These are phyloP conservation scores for Agapornis canus DNA, from an alignment of 2,797 vertebrate genomes.

Conservation along the genomic window DNA sequence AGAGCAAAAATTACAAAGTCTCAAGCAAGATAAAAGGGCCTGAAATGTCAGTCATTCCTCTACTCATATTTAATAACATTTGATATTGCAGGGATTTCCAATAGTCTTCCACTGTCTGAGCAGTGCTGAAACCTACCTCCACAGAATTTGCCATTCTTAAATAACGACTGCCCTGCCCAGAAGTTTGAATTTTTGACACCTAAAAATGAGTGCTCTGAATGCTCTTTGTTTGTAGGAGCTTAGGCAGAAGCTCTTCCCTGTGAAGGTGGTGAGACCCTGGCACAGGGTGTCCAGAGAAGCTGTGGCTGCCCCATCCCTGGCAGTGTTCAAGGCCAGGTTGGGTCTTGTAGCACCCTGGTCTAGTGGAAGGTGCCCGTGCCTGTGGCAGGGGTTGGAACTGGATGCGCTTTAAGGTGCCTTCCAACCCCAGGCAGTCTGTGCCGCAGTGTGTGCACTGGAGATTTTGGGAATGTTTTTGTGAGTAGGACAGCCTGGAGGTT, in stretches of 20 bases:
- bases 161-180: neutral
- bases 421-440: neutral
- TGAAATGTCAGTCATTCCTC: neutral
- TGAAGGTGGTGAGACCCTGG: neutral
- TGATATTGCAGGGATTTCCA: neutral
- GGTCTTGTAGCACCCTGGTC: neutral
- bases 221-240: neutral
- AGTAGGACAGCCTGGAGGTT: neutral
- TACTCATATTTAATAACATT: neutral
- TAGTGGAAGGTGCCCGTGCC: neutral
- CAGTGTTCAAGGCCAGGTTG: neutral
- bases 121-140: neutral
- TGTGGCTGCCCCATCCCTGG: neutral
- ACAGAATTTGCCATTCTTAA: neutral
- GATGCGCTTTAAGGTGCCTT: neutral
- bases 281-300: neutral
- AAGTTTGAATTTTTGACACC: neutral
- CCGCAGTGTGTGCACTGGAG: neutral
- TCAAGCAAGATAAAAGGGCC: neutral
- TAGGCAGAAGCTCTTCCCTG: neutral
- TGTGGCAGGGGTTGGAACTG: accelerated
- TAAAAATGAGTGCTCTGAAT: neutral
- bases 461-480: neutral
- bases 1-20: neutral
- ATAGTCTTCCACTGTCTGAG: neutral